A percentile compares a stretch with the other conserved stretches of the same genome.
Conservation (phyloP, 2,113 vertebrate species). For the Mystacornis crossleyi region DNA sequence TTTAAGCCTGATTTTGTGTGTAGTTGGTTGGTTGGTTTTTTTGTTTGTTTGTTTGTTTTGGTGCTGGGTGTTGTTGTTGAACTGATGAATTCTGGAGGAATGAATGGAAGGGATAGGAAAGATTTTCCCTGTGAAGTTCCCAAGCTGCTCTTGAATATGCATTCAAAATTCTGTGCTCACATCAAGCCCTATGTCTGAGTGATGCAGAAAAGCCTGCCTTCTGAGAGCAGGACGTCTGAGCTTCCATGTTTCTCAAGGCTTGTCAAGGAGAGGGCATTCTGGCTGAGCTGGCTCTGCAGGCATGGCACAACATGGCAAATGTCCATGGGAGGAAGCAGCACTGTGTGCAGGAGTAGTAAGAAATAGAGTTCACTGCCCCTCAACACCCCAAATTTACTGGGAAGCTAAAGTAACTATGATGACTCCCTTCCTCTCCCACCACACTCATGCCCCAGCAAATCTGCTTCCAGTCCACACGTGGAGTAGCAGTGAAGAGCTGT, state of each 20-base stretch:
- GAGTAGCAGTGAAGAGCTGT: not conserved
- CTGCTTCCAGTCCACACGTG: not conserved
- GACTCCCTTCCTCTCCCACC: not conserved
- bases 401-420: not conserved
- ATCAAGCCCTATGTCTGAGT: not conserved
- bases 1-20: not conserved
- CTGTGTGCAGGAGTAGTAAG: not conserved
- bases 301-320: not conserved
- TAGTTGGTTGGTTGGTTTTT: no score
- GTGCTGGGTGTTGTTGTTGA: not conserved
- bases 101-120: not conserved
- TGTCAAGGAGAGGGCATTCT: not conserved
- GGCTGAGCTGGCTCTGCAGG: not conserved
- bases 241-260: not conserved
- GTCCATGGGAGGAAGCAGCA: not conserved
- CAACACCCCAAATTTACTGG: not conserved
- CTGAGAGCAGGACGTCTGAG: not conserved
- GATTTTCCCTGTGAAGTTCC: not conserved
- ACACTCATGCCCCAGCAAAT: fast-evolving
- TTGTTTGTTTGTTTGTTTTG: not conserved
- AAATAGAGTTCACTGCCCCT: not conserved
- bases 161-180: not conserved
- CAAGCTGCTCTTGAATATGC: fast-evolving
- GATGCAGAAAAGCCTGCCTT: not conserved
- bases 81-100: not conserved